phyloP scores from a whole-genome alignment of 2,797 vertebrate genomes.

The Macropodus opercularis region DNA sequence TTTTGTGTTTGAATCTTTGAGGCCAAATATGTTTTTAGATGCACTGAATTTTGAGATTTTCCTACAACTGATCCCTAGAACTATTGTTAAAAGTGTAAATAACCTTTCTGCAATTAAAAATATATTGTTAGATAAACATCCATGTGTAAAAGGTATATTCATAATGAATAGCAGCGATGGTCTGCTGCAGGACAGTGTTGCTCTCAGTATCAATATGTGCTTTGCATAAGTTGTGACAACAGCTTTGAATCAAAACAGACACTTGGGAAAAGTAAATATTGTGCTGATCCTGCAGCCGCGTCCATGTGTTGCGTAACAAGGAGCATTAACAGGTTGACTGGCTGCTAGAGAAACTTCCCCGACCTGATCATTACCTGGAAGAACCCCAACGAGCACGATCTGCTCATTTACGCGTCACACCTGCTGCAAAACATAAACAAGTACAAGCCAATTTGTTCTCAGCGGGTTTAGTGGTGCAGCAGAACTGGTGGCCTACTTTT shows the following conservation, averaged over 20 bases:
- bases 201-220: conserved; percentile 7
- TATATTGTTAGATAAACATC: too few species aligned
- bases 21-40: too few species aligned
- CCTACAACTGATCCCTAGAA: too few species aligned
- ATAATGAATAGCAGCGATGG: not conserved
- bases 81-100: too few species aligned
- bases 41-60: too few species aligned
- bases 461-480: conserved; percentile 34
- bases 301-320: not conserved
- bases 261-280: conserved; percentile 2
- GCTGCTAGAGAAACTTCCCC: conserved; percentile 28
- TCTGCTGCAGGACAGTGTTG: not conserved
- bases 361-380: conserved; percentile 39
- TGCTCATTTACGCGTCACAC: conserved; percentile 25
- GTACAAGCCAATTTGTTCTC: conserved; percentile 6
- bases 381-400: not conserved
- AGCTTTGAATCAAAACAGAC: conserved; percentile 4
- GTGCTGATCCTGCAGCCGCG: conserved; percentile 10
- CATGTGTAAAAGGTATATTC: not conserved
- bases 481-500: conserved; percentile 67
- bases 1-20: too few species aligned
- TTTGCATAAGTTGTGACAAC: not conserved
- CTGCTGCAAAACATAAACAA: conserved; percentile 33
- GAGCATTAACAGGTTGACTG: conserved; percentile 28
- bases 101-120: too few species aligned